Evolutionary conservation across 2,888 invertebrate species (phyloP).

Genomic region (Pristionchus exspectatus): DNA sequence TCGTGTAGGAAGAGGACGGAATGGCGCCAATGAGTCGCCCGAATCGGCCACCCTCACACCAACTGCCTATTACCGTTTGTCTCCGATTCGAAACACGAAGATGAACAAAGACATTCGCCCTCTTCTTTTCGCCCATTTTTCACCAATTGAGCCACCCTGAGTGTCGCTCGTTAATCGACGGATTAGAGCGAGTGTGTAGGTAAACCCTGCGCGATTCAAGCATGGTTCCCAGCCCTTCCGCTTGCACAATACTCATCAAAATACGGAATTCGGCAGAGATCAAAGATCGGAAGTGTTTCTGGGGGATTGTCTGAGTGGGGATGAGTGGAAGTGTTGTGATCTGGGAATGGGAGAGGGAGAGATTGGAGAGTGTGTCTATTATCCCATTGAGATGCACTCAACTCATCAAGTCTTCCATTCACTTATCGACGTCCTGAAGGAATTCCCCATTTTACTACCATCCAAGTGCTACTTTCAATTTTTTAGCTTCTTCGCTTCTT

Average conservation of each 20-base stretch:
- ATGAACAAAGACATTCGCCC: slow-evolving; percentile 5
- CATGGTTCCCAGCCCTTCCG: not conserved
- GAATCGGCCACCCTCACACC: not conserved
- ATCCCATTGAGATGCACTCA: slow-evolving; percentile 40
- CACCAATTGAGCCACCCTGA: not conserved
- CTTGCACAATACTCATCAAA: not conserved
- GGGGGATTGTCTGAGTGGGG: slow-evolving; percentile 17
- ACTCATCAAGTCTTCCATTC: slow-evolving; percentile 47
- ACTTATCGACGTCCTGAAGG: not conserved
- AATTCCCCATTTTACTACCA: slow-evolving; percentile 13
- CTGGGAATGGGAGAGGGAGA: slow-evolving; percentile 32
- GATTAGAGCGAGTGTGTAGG: not conserved
- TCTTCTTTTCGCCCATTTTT: not conserved
- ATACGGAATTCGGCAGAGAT: not conserved
- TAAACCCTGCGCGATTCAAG: not conserved
- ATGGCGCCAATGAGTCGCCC: not conserved
- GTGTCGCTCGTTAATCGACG: not conserved
- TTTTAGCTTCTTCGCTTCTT: not conserved
- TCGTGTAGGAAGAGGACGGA: not conserved
- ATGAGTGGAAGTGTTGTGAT: slow-evolving; percentile 27
- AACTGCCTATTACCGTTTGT: slow-evolving; percentile 45
- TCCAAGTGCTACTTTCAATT: not conserved
- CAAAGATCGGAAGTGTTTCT: slow-evolving; percentile 36
- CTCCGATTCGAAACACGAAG: slow-evolving; percentile 28
- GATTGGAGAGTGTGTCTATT: slow-evolving; percentile 24